Evolutionary conservation across 2,888 invertebrate genomes (phyloP).

Genomic region (Atrina japonica): DNA sequence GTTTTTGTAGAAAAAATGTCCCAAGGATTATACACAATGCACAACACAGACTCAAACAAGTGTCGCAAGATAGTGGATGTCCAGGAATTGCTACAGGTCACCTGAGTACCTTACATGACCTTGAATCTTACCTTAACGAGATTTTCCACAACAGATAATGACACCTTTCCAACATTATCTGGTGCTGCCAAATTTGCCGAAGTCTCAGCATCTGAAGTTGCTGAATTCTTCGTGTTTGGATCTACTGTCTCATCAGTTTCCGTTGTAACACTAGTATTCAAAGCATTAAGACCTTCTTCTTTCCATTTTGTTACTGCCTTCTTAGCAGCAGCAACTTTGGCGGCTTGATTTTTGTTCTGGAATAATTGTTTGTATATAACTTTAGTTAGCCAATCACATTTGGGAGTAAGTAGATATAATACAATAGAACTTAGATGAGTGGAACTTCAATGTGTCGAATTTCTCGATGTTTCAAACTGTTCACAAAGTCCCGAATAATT

Average conservation of each 20-base stretch:
- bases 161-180: not conserved
- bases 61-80: no score
- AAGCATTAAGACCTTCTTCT: conserved; percentile 8
- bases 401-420: no score
- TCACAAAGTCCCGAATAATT: no score
- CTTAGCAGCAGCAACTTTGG: conserved; percentile 47
- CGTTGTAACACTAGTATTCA: not conserved
- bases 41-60: no score
- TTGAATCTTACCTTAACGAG: not conserved
- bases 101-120: not conserved
- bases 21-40: no score
- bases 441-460: no score
- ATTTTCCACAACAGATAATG: not conserved
- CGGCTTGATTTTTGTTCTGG: conserved; percentile 54
- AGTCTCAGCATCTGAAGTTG: not conserved
- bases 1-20: no score
- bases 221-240: no score
- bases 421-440: no score
- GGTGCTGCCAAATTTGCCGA: not conserved
- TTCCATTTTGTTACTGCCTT: conserved; percentile 44
- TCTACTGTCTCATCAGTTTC: not conserved
- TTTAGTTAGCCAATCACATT: not conserved
- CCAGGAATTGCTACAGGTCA: no score
- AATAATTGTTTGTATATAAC: not conserved
- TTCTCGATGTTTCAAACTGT: no score